Conservation (phyloP, 2,888 invertebrate species). For the Ceramica pisi region DNA sequence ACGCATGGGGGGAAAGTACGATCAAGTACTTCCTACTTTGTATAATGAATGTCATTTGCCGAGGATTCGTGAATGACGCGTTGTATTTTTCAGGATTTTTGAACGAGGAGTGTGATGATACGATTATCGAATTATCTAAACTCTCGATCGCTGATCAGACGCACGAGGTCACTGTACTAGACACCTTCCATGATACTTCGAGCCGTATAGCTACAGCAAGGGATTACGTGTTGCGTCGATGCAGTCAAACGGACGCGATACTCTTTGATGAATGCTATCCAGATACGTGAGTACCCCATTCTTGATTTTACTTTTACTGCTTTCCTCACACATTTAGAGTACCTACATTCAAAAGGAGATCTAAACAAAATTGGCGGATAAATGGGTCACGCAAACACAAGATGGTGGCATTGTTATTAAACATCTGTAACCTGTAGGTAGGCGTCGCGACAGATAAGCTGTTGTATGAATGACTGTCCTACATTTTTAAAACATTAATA, state of each 20-base stretch:
- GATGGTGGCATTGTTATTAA: constrained; percentile 71
- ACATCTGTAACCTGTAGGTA: constrained; percentile 56
- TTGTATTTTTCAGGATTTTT: constrained; percentile 85
- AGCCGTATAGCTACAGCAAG: constrained; percentile 82
- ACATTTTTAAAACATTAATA: constrained; percentile 46
- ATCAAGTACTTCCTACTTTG: constrained; percentile 87
- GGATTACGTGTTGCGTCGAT: constrained; percentile 92
- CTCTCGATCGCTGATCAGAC: constrained; percentile 87
- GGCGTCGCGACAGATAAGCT: constrained; percentile 29
- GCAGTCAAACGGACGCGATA: constrained; percentile 92
- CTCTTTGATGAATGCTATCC: constrained; percentile 93
- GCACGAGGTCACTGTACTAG: constrained; percentile 86
- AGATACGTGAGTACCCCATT: constrained; percentile 88
- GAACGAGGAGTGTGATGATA: constrained; percentile 91
- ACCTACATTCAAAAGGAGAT: constrained; percentile 10
- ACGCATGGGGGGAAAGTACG: constrained; percentile 86
- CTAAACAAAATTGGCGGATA: constrained; percentile 57
- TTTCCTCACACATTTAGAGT: constrained; percentile 5
- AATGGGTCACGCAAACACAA: constrained; percentile 75
- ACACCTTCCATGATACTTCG: constrained; percentile 84
- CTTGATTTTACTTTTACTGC: constrained; percentile 5
- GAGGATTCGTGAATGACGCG: constrained; percentile 68
- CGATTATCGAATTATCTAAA: constrained; percentile 89
- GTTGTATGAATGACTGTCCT: constrained; percentile 45
- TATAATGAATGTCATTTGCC: constrained; percentile 77